Evolutionary conservation across 2,113 vertebrate species (phyloP), one percentile per base, ranked within the genome.

Genomic region (Cyphomyrus discorhynchus): DNA sequence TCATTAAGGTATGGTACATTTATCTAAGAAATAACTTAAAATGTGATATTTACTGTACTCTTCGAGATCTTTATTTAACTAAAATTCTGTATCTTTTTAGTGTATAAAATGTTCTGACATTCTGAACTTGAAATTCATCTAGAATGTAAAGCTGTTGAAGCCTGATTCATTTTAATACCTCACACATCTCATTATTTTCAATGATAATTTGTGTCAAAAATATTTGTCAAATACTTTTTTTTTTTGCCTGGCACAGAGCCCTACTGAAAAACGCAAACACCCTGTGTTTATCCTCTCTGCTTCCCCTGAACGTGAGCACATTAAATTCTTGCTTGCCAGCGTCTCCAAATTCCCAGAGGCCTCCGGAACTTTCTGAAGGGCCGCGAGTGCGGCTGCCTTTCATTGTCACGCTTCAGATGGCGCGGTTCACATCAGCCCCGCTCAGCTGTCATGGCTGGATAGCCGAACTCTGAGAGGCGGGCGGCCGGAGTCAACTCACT

Each of bases 281-380:
- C 15, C 47, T 31, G 49, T 35, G 49, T 86, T 52, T 86, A 86
- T 35, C 84, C 49, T 86, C 27, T 31, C 47, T 4, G 27, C n/a
- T 52, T 86, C 84, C 84, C 84, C 15, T 35, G 84, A 86, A 86
- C 27, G 27, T 27, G 15, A 86, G 46, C 49, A 0, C 49, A 53
- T 27, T 31, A 52, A 86, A 31, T 52, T 86, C 84, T 86, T 27
- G 2, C 84, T 86, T 53, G 24, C 49, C 27, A 35, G 84, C 27
- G 49, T 86, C 46, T 53, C 49, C 84, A 86, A 53, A 50, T 13
- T 86, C 84, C 84, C 84, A 53, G 84, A 86, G 84, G 84, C 46
- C 17, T 86, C 47, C 1, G 49, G 47, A 86, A 31, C 47, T 86
- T 50, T 86, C 49, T 35, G 84, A 53, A 52, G 53, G 53, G 49